Evolutionary conservation across 2,888 invertebrate species (phyloP).

Genomic region (Drosophila vallismaia): DNA sequence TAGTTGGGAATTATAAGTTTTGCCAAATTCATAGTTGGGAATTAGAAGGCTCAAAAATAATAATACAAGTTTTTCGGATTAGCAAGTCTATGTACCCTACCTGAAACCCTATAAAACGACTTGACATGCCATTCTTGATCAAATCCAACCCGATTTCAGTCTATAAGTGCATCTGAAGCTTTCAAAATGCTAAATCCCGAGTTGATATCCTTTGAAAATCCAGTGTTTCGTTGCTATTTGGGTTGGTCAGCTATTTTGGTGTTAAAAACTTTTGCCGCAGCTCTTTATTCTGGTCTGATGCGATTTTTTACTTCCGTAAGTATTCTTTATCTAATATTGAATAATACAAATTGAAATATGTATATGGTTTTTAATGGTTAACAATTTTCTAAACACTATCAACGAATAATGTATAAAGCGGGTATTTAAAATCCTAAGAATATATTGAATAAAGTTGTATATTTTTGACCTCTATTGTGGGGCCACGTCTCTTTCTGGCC

Average conservation of each 20-base stretch:
- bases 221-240: conserved; percentile 80
- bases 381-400: no score
- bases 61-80: background rate
- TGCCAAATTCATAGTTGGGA: background rate
- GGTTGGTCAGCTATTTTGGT: conserved; percentile 82
- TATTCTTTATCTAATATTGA: background rate
- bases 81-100: background rate
- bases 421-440: no score
- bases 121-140: background rate
- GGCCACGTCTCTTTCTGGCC: background rate
- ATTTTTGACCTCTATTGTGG: background rate
- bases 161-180: conserved; percentile 21
- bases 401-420: no score
- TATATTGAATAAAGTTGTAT: background rate
- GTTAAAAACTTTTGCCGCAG: conserved; percentile 83
- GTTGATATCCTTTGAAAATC: conserved; percentile 64
- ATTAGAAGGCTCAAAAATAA: background rate
- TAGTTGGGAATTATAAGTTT: no score
- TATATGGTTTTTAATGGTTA: no score
- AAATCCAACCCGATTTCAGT: conserved; percentile 10
- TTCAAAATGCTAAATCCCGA: conserved; percentile 50
- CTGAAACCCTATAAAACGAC: background rate
- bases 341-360: background rate
- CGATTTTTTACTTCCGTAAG: conserved; percentile 82
- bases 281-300: conserved; percentile 81